Evolutionary conservation across 2,113 vertebrate genomes (phyloP).

Genomic region (Sorex araneus): DNA sequence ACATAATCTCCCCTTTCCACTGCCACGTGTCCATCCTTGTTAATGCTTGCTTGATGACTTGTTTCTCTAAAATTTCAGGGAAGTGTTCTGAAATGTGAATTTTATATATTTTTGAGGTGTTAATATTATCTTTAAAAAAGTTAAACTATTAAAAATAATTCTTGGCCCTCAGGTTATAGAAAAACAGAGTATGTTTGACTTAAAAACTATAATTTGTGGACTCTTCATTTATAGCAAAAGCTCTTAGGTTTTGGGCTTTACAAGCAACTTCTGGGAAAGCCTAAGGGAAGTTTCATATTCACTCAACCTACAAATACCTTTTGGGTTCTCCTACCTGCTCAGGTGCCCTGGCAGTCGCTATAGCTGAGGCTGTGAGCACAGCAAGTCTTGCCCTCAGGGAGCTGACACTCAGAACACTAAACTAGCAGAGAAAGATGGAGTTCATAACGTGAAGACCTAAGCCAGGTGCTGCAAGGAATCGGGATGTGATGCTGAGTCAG

Average conservation of each 20-base stretch:
- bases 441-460: neutral
- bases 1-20: neutral
- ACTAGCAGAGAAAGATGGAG: neutral
- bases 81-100: neutral
- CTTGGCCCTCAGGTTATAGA: neutral
- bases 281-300: neutral
- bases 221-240: neutral
- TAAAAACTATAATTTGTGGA: neutral
- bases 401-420: neutral
- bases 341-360: neutral
- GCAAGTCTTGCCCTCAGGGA: neutral
- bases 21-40: neutral
- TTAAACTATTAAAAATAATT: neutral
- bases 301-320: neutral
- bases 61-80: neutral
- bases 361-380: neutral
- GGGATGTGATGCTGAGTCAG: neutral
- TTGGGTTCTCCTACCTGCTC: neutral
- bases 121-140: neutral
- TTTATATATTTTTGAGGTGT: conserved; percentile 17
- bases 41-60: neutral
- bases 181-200: neutral
- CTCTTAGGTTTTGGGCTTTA: neutral
- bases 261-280: neutral
- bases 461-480: rapidly evolving